Conservation (phyloP, 2,888 invertebrate species). For the Lasioglossum calceatum region DNA sequence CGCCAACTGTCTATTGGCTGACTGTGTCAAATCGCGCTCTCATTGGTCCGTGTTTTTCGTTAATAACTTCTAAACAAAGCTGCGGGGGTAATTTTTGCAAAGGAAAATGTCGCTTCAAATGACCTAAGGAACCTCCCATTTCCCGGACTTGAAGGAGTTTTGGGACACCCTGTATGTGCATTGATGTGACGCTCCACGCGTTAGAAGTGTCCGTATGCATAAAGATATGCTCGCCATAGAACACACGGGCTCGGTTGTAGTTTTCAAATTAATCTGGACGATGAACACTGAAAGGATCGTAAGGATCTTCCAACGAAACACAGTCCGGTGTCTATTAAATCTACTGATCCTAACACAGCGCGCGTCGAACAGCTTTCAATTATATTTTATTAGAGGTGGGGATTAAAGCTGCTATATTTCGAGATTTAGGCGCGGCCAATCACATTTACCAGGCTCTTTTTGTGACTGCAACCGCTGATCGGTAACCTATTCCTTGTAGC, state of each 20-base stretch:
- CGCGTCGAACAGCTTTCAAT: conserved; percentile 35
- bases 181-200: not conserved
- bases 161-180: not conserved
- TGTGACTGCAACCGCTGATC: conserved; percentile 53
- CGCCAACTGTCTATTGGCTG: no score
- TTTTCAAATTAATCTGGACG: not conserved
- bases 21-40: no score
- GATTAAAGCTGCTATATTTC: conserved; percentile 52
- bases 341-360: conserved; percentile 1
- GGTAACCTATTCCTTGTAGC: conserved; percentile 65
- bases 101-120: no score
- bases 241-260: not conserved
- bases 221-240: not conserved
- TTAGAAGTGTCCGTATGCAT: not conserved
- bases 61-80: no score
- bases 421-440: conserved; percentile 72
- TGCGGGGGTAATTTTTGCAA: no score
- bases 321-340: conserved; percentile 16
- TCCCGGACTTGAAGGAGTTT: no score
- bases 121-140: no score
- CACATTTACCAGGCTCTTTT: conserved; percentile 54
- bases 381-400: conserved; percentile 33
- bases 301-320: not conserved
- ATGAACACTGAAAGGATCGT: not conserved
- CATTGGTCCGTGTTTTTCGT: no score